Evolutionary conservation across 1,140 invertebrate species (phyloP).

Genomic region (Drosophila ambigua): DNA sequence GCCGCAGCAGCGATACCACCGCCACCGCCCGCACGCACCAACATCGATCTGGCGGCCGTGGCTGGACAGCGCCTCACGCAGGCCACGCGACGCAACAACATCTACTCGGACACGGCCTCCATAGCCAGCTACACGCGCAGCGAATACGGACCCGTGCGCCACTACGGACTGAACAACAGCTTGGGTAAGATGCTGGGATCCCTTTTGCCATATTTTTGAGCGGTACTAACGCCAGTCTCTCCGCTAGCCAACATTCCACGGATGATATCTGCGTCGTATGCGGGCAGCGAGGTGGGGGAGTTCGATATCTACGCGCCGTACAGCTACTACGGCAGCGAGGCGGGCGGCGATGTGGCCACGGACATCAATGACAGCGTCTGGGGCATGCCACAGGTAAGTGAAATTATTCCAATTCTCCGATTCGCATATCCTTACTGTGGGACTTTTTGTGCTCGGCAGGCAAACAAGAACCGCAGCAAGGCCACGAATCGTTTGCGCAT

Average conservation of each 20-base stretch:
- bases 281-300: constrained; percentile 90
- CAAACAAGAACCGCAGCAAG: constrained; percentile 76
- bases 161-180: constrained; percentile 76
- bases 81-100: constrained; percentile 47
- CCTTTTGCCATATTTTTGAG: not conserved
- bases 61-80: constrained; percentile 60
- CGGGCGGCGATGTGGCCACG: constrained; percentile 83
- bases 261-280: constrained; percentile 89
- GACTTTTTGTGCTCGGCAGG: constrained; percentile 30
- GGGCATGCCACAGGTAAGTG: constrained; percentile 77
- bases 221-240: not conserved
- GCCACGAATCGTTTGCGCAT: constrained; percentile 88
- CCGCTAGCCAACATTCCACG: constrained; percentile 84
- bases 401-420: too few species aligned
- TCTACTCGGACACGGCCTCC: constrained; percentile 81
- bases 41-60: constrained; percentile 61
- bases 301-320: constrained; percentile 91
- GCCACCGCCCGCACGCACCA: constrained; percentile 65
- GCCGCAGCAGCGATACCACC: constrained; percentile 60
- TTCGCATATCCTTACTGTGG: not conserved
- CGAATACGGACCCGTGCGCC: constrained; percentile 76
- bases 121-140: constrained; percentile 81
- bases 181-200: constrained; percentile 51
- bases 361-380: constrained; percentile 83
- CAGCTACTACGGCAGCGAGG: constrained; percentile 88